A percentile compares a stretch with the other conserved stretches of the same genome.
phyloP scores from a whole-genome alignment of 2,797 vertebrate genomes.

The Acrocephalus scirpaceus region DNA sequence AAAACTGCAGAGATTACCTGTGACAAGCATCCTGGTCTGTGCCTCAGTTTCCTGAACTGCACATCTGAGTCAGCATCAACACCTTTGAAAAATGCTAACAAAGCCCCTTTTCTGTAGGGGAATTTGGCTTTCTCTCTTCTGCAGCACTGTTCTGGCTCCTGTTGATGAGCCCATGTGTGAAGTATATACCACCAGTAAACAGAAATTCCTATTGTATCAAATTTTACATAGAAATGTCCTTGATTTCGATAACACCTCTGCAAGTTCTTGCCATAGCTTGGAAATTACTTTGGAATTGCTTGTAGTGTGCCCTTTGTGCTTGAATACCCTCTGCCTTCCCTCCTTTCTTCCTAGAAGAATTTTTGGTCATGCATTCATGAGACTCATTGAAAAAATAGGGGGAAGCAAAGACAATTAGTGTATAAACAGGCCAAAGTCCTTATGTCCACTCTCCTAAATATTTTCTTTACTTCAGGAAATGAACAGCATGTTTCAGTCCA shows the following conservation, averaged over 20 bases:
- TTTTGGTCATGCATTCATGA: background rate
- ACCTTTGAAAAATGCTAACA: background rate
- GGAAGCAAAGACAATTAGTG: background rate
- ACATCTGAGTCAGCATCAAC: background rate
- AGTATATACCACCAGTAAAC: background rate
- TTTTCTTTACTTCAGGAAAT: background rate
- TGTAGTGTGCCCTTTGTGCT: background rate
- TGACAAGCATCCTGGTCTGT: background rate
- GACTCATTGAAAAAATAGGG: background rate
- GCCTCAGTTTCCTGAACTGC: background rate
- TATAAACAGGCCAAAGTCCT: background rate
- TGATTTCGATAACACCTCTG: background rate
- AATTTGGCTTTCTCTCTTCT: background rate
- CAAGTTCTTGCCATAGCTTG: background rate
- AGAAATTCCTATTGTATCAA: background rate
- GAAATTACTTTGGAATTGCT: background rate
- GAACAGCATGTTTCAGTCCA: background rate
- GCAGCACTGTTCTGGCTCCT: background rate
- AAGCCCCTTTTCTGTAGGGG: background rate
- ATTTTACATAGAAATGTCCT: background rate
- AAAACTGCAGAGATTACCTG: background rate
- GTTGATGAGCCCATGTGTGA: background rate
- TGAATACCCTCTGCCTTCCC: background rate
- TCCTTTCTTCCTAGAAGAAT: background rate
- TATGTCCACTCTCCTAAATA: background rate